Conservation (phyloP, 2,113 vertebrate genomes). For the Aegithalos caudatus region DNA sequence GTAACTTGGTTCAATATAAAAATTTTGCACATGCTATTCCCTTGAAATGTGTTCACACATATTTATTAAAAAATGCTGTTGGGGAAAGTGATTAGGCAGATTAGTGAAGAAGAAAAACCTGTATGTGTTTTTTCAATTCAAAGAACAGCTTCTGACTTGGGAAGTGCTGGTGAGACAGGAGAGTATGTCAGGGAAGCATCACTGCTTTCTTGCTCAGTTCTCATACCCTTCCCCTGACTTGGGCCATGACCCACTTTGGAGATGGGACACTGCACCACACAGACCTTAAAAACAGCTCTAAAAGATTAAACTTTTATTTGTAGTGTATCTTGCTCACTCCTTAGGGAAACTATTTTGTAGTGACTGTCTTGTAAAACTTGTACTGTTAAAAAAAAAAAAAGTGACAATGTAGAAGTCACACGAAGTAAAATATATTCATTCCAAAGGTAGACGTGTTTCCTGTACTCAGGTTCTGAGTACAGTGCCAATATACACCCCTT, state of each 20-base stretch:
- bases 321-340: not conserved
- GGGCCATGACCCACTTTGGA: not conserved
- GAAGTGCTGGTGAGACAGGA: not conserved
- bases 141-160: not conserved
- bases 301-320: not conserved
- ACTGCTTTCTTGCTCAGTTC: not conserved
- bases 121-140: not conserved
- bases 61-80: not conserved
- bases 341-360: not conserved
- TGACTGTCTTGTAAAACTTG: not conserved
- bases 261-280: not conserved
- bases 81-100: not conserved
- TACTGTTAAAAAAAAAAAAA: not conserved
- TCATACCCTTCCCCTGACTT: not conserved
- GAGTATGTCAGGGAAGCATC: not conserved
- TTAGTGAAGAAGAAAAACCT: not conserved
- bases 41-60: not conserved
- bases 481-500: not conserved
- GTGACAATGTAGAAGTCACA: not conserved
- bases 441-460: not conserved
- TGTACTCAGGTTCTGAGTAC: not conserved
- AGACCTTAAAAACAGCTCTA: not conserved
- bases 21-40: not conserved
- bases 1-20: not conserved
- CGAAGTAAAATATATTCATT: not conserved